Evolutionary conservation across 2,797 vertebrate species (phyloP).

Genomic region (Rhabdophis nuchalis): DNA sequence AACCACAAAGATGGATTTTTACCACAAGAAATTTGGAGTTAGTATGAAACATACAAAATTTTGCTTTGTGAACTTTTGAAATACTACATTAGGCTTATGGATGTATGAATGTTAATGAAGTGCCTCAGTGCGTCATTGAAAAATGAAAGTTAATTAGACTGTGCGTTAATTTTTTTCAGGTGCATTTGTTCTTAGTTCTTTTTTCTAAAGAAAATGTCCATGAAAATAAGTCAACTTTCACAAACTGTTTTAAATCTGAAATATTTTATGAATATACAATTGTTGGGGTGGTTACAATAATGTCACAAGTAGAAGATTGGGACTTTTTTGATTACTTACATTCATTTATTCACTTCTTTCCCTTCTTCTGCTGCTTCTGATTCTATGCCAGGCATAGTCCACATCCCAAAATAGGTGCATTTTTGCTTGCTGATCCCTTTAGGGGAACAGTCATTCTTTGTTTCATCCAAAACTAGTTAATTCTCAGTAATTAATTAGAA

Average conservation of each 20-base stretch:
- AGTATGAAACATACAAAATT: background rate
- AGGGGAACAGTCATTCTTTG: background rate
- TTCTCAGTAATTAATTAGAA: background rate
- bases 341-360: background rate
- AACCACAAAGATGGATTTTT: background rate
- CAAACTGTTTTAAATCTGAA: constrained; percentile 45
- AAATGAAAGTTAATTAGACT: constrained; percentile 42
- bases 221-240: constrained; percentile 45
- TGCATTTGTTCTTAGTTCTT: constrained; percentile 23
- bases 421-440: background rate
- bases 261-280: constrained; percentile 50
- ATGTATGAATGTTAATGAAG: constrained; percentile 1
- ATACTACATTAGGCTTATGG: background rate
- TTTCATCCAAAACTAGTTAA: background rate
- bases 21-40: background rate
- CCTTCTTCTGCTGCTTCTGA: background rate
- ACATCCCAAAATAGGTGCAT: background rate
- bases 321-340: constrained; percentile 14
- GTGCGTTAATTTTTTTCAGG: constrained; percentile 22
- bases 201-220: constrained; percentile 32
- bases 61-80: constrained; percentile 9
- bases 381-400: background rate
- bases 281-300: constrained; percentile 50
- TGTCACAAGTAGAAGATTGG: constrained; percentile 47
- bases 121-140: background rate